phyloP scores from a whole-genome alignment of 2,113 vertebrate genomes.

The Clarias gariepinus region DNA sequence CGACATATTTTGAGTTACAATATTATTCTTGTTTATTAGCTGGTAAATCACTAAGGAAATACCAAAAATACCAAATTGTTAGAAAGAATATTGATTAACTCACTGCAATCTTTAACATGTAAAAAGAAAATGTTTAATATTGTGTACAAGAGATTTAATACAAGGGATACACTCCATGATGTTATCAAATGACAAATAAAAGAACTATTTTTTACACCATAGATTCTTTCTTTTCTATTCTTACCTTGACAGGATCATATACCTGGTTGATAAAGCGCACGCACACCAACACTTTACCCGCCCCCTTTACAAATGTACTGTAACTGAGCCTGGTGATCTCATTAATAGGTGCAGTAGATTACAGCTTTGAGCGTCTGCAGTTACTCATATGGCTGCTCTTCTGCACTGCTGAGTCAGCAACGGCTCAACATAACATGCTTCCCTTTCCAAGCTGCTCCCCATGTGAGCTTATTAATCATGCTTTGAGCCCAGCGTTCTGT shows the following conservation, averaged over 20 bases:
- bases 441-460: conserved; percentile 21
- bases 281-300: too few species aligned
- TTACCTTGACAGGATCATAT: conserved; percentile 42
- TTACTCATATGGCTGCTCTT: conserved; percentile 40
- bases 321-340: conserved; percentile 45
- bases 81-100: not conserved
- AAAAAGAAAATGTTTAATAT: not conserved
- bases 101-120: not conserved
- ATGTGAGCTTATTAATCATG: not conserved
- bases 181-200: not conserved
- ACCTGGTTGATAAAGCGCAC: not conserved
- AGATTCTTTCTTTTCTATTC: not conserved
- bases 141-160: not conserved
- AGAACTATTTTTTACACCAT: not conserved
- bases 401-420: conserved; percentile 58
- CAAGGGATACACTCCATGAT: not conserved
- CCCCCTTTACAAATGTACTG: not conserved
- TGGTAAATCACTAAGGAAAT: too few species aligned
- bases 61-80: not conserved
- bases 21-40: not conserved
- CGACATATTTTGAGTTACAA: not conserved
- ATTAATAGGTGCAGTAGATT: conserved; percentile 54
- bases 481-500: not conserved
- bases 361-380: conserved; percentile 53
- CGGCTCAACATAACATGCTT: conserved; percentile 24